Percentiles rank a stretch among this genome's conserved stretches.
These are phyloP conservation scores for Damaliscus lunatus DNA, from an alignment of 2,113 vertebrate genomes.

Conservation along the genomic window DNA sequence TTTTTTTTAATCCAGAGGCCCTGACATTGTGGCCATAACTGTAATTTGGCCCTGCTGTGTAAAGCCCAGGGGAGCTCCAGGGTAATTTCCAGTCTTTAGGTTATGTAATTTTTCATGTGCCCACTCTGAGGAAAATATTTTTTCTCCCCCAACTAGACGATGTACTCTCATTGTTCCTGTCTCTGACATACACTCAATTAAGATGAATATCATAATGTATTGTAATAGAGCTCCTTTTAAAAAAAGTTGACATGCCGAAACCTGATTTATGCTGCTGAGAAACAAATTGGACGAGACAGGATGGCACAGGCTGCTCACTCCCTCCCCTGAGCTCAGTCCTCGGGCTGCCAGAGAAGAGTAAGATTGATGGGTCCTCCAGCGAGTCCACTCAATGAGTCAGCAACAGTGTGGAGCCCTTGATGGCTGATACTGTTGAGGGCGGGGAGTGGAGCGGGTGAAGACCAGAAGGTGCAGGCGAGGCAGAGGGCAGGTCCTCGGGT, in stretches of 20 bases:
- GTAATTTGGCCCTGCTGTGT: neutral
- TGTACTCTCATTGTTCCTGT: too few species aligned
- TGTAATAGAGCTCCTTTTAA: neutral
- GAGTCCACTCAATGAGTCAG: neutral
- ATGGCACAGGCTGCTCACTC: neutral
- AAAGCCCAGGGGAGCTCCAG: neutral
- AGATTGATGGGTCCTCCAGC: neutral
- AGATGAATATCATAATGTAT: neutral
- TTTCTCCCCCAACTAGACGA: neutral
- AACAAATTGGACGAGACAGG: neutral
- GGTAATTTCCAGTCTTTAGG: neutral
- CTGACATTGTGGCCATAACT: neutral
- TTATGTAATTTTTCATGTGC: neutral
- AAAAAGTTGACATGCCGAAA: neutral
- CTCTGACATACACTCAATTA: neutral
- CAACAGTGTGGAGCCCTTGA: fast-evolving
- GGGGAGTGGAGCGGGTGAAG: neutral
- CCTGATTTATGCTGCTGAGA: neutral
- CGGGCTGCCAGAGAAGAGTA: fast-evolving
- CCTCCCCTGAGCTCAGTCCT: neutral
- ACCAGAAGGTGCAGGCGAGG: fast-evolving
- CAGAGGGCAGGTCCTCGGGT: too few species aligned
- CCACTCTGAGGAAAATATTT: neutral
- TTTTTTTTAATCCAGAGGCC: fast-evolving
- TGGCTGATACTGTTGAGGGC: too few species aligned